These are phyloP conservation scores for Orchesella cincta DNA, from an alignment of 1,140 invertebrate genomes.

Conservation along the genomic window DNA sequence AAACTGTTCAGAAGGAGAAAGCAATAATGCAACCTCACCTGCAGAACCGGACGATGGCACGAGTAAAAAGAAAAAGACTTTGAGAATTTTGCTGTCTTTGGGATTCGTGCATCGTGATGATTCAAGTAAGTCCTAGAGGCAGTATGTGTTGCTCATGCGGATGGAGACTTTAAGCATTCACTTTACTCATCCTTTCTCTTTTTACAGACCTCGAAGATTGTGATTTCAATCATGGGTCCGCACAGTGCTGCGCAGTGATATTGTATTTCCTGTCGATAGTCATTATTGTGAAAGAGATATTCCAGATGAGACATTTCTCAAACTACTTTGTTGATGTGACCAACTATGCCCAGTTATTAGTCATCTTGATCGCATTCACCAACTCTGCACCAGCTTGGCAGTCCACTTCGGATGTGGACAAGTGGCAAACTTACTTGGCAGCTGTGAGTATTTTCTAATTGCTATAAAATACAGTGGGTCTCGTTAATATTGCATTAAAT, in stretches of 20 bases:
- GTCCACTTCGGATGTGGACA: not conserved
- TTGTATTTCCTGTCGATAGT: constrained; percentile 15
- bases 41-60: not conserved
- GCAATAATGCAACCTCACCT: not conserved
- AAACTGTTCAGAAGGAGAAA: constrained; percentile 32
- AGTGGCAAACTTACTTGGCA: constrained; percentile 35
- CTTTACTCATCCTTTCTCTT: not conserved
- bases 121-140: constrained; percentile 14
- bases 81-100: constrained; percentile 31
- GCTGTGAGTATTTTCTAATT: constrained; percentile 30
- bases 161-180: not conserved
- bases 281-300: constrained; percentile 35
- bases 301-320: constrained; percentile 26
- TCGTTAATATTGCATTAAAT: not conserved
- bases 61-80: not conserved
- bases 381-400: constrained; percentile 30
- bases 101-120: constrained; percentile 20
- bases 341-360: constrained; percentile 29
- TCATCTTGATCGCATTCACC: constrained; percentile 33
- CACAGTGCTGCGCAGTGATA: not conserved
- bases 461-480: not conserved
- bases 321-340: constrained; percentile 23
- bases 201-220: constrained; percentile 23
- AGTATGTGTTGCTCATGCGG: not conserved
- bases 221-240: constrained; percentile 26